These are phyloP conservation scores for Drosophila bifasciata DNA, from an alignment of 1,140 invertebrate species.

Conservation along the genomic window DNA sequence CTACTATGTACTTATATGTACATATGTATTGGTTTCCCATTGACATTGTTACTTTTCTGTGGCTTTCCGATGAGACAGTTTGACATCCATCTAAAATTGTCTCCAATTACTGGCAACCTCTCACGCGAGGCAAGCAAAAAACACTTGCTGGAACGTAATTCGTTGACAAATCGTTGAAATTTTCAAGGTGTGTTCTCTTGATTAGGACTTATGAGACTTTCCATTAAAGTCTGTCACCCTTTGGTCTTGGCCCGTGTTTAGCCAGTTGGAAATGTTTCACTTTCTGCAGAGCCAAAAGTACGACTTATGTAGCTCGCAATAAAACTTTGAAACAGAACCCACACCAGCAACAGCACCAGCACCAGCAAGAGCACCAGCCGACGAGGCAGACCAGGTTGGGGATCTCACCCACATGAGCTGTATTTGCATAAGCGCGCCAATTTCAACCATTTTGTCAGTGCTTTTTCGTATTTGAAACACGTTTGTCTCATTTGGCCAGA, in stretches of 20 bases:
- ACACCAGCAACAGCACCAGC: not conserved
- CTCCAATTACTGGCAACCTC: slow-evolving; percentile 58
- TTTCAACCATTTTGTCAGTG: slow-evolving; percentile 38
- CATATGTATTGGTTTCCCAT: slow-evolving; percentile 14
- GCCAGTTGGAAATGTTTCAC: slow-evolving; percentile 32
- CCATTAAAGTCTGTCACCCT: slow-evolving; percentile 18
- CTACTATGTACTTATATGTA: not conserved
- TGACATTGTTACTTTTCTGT: slow-evolving; percentile 59
- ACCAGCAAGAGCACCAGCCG: not conserved
- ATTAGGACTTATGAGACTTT: slow-evolving; percentile 28
- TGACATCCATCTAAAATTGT: slow-evolving; percentile 67
- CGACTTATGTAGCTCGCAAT: not conserved
- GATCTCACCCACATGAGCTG: not conserved
- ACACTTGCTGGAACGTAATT: slow-evolving; percentile 30
- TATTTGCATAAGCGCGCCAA: slow-evolving; percentile 65
- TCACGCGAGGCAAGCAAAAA: slow-evolving; percentile 15
- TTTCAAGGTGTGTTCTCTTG: slow-evolving; percentile 31
- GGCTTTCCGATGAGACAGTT: slow-evolving; percentile 60
- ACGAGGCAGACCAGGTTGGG: slow-evolving; percentile 7
- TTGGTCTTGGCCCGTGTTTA: slow-evolving; percentile 1
- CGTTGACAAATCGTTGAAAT: slow-evolving; percentile 45
- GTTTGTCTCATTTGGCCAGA: slow-evolving; percentile 78
- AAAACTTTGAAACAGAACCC: not conserved
- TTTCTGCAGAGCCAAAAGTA: slow-evolving; percentile 33
- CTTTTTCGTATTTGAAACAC: slow-evolving; percentile 72